A percentile compares a stretch with the other conserved stretches of the same genome.
phyloP scores from a whole-genome alignment of 2,113 vertebrate species.

The Ramphastos sulfuratus region DNA sequence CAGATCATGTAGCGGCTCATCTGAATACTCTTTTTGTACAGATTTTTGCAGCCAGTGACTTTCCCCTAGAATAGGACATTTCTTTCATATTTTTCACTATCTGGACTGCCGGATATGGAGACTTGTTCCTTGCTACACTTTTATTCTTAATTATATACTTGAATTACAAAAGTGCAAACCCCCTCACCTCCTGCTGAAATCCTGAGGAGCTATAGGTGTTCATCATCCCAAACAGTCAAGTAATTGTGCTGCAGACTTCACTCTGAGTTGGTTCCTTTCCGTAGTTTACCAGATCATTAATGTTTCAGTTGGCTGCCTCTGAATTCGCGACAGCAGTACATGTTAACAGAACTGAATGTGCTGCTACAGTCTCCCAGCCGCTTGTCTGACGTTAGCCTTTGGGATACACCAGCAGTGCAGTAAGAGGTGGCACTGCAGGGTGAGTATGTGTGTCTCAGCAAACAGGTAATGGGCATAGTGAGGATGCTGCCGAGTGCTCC shows the following conservation, averaged over 20 bases:
- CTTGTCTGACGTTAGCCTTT: background rate
- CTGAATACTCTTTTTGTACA: background rate
- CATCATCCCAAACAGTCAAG: conserved; percentile 5
- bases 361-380: background rate
- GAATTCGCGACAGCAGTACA: background rate
- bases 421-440: background rate
- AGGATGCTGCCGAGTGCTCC: background rate
- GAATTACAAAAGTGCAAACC: background rate
- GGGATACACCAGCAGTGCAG: background rate
- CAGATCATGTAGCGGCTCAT: background rate
- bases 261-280: background rate
- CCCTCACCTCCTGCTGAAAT: background rate
- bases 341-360: background rate
- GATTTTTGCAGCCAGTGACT: background rate
- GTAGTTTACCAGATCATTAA: conserved; percentile 26
- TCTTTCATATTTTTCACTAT: background rate
- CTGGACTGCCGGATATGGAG: background rate
- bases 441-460: background rate
- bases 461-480: background rate
- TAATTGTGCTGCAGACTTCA: background rate
- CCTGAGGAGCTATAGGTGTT: background rate
- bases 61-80: background rate
- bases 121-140: background rate
- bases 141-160: background rate
- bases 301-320: conserved; percentile 45